Conservation (phyloP, 2,113 vertebrate species). For the human (Homo sapiens) region GRCh38 chr1:238230501-238231000, state of each 20-base stretch:
- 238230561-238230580: background rate
- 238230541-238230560: no score
- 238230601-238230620: background rate
- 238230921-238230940: background rate
- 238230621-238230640: background rate
- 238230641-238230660: background rate
- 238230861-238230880: background rate
- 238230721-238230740: background rate
- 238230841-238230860: background rate
- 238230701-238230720: background rate
- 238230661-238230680: background rate
- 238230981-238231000: background rate
- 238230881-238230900: background rate
- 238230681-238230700: background rate
- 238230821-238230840: background rate
- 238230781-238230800: background rate
- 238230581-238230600: background rate
- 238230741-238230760: background rate
- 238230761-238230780: background rate
- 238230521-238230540: accelerated
- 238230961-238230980: background rate
- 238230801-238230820: background rate
- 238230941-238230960: background rate
- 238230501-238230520: background rate
- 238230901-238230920: background rate